Evolutionary conservation across 2,888 invertebrate genomes (phyloP).

Genomic region (Amaurobius ferox): DNA sequence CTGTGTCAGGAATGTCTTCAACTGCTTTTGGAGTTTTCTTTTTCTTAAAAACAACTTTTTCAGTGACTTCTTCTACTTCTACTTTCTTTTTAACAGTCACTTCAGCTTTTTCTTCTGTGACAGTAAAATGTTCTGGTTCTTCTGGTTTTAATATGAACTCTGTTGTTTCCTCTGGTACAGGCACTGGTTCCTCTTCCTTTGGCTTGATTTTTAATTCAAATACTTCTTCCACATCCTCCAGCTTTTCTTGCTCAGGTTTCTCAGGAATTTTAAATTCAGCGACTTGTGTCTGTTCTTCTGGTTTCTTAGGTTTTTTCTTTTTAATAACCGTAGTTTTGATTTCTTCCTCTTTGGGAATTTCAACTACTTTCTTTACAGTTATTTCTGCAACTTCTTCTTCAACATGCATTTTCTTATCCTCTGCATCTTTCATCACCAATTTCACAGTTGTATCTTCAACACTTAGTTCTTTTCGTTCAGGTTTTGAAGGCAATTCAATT

Average conservation of each 20-base stretch:
- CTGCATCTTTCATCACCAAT: constrained; percentile 26
- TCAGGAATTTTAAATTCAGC: constrained; percentile 32
- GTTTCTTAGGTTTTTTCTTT: constrained; percentile 36
- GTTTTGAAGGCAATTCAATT: constrained; percentile 39
- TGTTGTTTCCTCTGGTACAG: constrained; percentile 72
- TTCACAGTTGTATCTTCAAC: constrained; percentile 57
- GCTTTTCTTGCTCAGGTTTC: constrained; percentile 31
- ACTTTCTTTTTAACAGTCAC: constrained; percentile 76
- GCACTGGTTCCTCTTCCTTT: constrained; percentile 78
- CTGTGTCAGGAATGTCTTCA: constrained; percentile 21
- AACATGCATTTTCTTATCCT: constrained; percentile 34
- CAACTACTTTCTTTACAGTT: constrained; percentile 33
- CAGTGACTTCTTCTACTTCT: constrained; percentile 77
- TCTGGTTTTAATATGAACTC: constrained; percentile 75
- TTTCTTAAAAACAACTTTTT: constrained; percentile 73
- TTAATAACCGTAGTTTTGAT: constrained; percentile 22
- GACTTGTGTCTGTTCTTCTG: constrained; percentile 39
- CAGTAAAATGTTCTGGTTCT: constrained; percentile 74
- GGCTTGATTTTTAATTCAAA: constrained; percentile 81
- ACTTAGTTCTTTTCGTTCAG: constrained; percentile 31
- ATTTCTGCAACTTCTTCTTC: constrained; percentile 50
- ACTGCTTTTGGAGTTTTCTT: constrained; percentile 48
- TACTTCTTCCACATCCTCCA: constrained; percentile 75
- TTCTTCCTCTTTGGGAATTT: constrained; percentile 44
- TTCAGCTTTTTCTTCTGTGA: constrained; percentile 69